phyloP scores from a whole-genome alignment of 2,797 vertebrate genomes.

The Anisognathus igniventris region DNA sequence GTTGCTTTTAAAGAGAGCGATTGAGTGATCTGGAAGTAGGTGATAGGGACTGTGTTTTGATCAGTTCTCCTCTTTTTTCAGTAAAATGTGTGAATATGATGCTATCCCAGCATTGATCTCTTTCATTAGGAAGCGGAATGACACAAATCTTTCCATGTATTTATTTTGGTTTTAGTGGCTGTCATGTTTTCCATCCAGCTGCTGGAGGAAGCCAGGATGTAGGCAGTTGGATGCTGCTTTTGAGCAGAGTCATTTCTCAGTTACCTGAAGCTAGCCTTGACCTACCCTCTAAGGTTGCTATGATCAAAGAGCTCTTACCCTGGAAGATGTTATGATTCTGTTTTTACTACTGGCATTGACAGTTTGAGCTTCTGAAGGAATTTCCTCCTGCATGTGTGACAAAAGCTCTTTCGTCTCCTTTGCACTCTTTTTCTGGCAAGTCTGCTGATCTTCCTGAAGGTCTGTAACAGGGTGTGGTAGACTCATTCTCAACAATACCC shows the following conservation, averaged over 20 bases:
- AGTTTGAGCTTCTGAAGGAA: constrained; percentile 45
- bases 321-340: not conserved
- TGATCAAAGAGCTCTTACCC: not conserved
- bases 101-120: not conserved
- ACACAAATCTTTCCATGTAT: constrained; percentile 6
- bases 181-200: not conserved
- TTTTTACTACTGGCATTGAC: constrained; percentile 16
- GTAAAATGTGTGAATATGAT: not conserved
- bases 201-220: not conserved
- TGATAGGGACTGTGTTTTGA: not conserved
- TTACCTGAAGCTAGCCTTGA: constrained; percentile 10
- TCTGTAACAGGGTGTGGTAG: constrained; percentile 57
- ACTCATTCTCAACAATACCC: constrained; percentile 51
- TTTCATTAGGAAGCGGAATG: not conserved
- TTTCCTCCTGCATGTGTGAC: constrained; percentile 17
- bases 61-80: not conserved
- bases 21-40: not conserved
- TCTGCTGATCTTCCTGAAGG: constrained; percentile 27
- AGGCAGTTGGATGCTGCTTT: not conserved
- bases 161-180: constrained; percentile 6
- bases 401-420: not conserved
- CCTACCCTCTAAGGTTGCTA: not conserved
- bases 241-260: not conserved
- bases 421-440: constrained; percentile 5
- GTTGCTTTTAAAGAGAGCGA: not conserved